A percentile compares a stretch with the other conserved stretches of the same genome.
phyloP scores from a whole-genome alignment of 2,797 vertebrate species.

The Gobionotothen gibberifrons region DNA sequence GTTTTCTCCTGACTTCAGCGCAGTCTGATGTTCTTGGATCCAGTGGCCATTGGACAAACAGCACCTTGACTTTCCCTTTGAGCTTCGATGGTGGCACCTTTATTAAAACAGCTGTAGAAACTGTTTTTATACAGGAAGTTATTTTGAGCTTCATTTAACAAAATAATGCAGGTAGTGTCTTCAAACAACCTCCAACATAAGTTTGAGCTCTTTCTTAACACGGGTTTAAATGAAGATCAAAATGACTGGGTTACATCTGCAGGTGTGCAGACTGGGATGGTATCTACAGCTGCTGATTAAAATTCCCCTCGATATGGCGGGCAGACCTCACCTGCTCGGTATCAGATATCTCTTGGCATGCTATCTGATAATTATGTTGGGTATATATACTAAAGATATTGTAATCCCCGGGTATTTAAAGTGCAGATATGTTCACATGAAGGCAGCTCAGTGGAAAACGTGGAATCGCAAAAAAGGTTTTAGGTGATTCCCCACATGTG shows the following conservation, averaged over 20 bases:
- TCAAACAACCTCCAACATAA: neutral
- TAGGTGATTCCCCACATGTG: slow-evolving; percentile 46
- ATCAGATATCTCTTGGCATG: slow-evolving; percentile 19
- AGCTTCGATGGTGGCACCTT: neutral
- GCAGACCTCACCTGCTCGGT: slow-evolving; percentile 15
- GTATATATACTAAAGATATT: slow-evolving; percentile 4
- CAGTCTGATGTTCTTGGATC: slow-evolving; percentile 2
- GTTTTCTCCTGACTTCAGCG: neutral
- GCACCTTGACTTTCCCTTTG: neutral
- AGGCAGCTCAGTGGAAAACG: slow-evolving; percentile 2
- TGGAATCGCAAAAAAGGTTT: neutral
- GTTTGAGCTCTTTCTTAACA: neutral
- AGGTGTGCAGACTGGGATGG: slow-evolving; percentile 18
- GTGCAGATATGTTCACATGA: slow-evolving; percentile 7
- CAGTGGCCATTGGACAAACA: slow-evolving; percentile 2
- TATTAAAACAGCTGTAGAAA: slow-evolving; percentile 26
- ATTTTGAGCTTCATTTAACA: neutral
- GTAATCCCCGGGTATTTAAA: slow-evolving; percentile 4
- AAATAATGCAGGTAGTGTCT: slow-evolving; percentile 9
- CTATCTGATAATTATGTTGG: slow-evolving; percentile 20
- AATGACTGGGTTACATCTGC: slow-evolving; percentile 10
- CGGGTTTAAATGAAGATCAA: neutral
- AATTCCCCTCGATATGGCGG: slow-evolving; percentile 14
- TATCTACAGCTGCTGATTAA: slow-evolving; percentile 14
- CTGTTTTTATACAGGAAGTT: neutral